phyloP scores from a whole-genome alignment of 2,113 vertebrate species.

The Pholis gunnellus region DNA sequence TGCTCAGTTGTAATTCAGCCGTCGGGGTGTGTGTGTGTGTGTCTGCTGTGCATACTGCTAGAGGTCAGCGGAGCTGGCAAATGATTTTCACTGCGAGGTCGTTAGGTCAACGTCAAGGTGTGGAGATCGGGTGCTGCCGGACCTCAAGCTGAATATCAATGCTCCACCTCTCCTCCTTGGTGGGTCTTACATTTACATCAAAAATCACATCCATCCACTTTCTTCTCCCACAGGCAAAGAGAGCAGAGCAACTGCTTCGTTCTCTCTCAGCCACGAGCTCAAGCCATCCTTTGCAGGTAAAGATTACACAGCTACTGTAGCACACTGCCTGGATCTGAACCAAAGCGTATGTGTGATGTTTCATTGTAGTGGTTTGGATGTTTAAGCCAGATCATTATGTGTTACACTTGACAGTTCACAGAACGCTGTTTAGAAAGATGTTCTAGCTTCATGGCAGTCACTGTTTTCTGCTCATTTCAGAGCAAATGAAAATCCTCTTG shows the following conservation, averaged over 20 bases:
- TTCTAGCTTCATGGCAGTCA: not conserved
- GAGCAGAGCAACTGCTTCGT: conserved; percentile 3
- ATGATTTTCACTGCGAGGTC: conserved; percentile 62
- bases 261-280: not conserved
- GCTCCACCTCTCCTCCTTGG: conserved; percentile 35
- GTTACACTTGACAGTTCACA: not conserved
- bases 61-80: conserved; percentile 53
- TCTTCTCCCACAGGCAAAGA: conserved; percentile 34
- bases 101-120: conserved; percentile 50
- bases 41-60: not conserved
- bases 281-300: conserved; percentile 14
- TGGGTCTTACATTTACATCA: conserved; percentile 60
- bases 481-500: too few species aligned
- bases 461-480: not conserved
- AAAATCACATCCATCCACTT: conserved; percentile 39
- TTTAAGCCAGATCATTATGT: not conserved
- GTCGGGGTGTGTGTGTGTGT: not conserved
- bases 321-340: not conserved
- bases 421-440: not conserved
- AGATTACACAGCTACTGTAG: not conserved
- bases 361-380: not conserved
- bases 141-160: conserved; percentile 65
- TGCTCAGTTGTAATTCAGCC: conserved; percentile 44
- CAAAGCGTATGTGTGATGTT: not conserved
- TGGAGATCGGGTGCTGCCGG: conserved; percentile 2